Evolutionary conservation across 2,888 invertebrate genomes (phyloP).

Genomic region (Artemia sinica): DNA sequence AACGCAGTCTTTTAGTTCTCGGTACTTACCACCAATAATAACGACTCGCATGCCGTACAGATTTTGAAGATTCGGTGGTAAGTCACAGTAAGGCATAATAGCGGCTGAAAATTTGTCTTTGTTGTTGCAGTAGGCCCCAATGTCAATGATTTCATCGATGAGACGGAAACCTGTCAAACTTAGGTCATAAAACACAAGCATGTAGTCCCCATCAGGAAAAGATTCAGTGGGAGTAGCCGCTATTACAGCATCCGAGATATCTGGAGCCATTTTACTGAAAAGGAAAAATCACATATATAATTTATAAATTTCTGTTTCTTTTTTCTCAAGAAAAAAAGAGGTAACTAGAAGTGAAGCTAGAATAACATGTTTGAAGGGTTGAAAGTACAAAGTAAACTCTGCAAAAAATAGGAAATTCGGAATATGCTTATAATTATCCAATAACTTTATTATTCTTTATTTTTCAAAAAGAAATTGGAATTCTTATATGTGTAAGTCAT

Average conservation of each 20-base stretch:
- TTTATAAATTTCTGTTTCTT: no score
- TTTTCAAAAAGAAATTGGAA: no score
- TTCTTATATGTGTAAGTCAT: no score
- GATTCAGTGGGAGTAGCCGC: background rate
- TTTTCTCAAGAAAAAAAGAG: no score
- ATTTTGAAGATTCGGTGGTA: background rate
- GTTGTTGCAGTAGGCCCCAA: background rate
- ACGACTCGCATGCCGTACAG: conserved; percentile 8
- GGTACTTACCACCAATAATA: conserved; percentile 5
- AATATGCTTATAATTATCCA: no score
- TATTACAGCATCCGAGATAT: background rate
- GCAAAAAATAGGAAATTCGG: no score
- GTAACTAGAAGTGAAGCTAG: no score
- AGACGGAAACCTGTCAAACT: background rate
- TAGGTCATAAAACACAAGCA: background rate
- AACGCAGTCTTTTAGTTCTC: conserved; percentile 11
- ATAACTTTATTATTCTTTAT: no score
- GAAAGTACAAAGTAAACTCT: no score
- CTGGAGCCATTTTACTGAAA: conserved; percentile 6
- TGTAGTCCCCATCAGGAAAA: conserved; percentile 3
- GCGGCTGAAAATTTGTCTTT: conserved; percentile 4
- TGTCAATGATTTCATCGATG: conserved; percentile 12
- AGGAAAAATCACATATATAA: background rate
- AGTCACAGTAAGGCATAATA: conserved; percentile 8
- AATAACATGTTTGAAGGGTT: no score